Evolutionary conservation across 2,797 vertebrate genomes (phyloP), one percentile per base, ranked within the genome.

Genomic region (Acanthornis magna): DNA sequence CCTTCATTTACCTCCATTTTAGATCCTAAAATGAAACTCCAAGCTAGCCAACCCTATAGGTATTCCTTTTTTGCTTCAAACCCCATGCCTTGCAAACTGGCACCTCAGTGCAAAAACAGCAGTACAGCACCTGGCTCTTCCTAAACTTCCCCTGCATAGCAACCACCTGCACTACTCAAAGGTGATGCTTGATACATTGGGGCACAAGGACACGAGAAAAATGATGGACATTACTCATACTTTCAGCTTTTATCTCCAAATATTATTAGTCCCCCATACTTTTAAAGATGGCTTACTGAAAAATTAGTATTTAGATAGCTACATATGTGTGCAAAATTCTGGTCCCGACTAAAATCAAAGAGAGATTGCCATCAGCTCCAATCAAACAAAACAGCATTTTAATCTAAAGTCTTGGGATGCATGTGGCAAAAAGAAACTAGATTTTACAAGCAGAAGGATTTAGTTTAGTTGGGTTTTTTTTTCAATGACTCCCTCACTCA

Each of bases 311-410:
- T 65, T 61, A 80, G 42, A 72, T 43, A 79, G 71, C 57, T 68
- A 58, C 0, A 0, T 40, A 18, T 0, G 1, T 4, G 14, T 32
- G 26, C 2, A 2, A 92, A 90, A 77, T 47, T 38, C 38, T 40
- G 12, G 21, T 45, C 53, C 60, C 2, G 3, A 79, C 21, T 75
- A 60, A 92, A 94, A 88, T 50, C 30, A 32, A 50, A 70, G 45
- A 63, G 12, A 77, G 15, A 80, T 2, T 60, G 51, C 30, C 77
- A 66, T 38, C 51, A 79, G 21, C 34, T 81, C 61, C 47, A 72
- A 12, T 22, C 5, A 72, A 58, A 47, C 2, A 14, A 78, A 65
- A 8, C 0, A 19, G 3, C 9, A 54, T 58, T 88, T 92, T 87
- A 42, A 63, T 42, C 36, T 67, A 63, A 92, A 48, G 11, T 32